Base-by-base conservation (phyloP, 2,797 vertebrate species). In the Peromyscus aztecus region DNA sequence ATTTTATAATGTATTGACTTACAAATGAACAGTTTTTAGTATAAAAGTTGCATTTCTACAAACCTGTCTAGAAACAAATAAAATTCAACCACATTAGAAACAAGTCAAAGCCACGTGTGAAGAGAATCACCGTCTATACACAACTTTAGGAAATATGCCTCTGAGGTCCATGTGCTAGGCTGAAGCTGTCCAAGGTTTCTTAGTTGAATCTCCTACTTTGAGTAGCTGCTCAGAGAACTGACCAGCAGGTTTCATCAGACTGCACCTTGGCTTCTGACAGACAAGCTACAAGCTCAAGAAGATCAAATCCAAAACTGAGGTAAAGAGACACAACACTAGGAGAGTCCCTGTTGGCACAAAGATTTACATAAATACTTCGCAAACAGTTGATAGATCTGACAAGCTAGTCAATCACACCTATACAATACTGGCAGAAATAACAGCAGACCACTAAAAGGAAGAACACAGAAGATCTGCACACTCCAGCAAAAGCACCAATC, bases 1-100 rank as follows among this genome's bases (percentile, higher is more conserved):
- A 98, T 95, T 93, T 97, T 97, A 98, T 97, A 97, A 71, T 75
- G 67, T 80, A 96, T 95, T 97, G 89, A 89, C 94, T 92, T 97
- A 98, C 94, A 98, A 98, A 97, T 88, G 95, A 0, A 31, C 93
- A 34, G 59, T 31, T 89, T 95, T 98, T 49, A 94, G 82, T 55
- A 94, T 86, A 93, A 97, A 97, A 98, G 89, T 52, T 86, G 46
- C 77, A 61, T 75, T 92, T 95, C 73, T 94, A 96, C 4, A 52
- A 97, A 69, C 82, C 87, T 94, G 21, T 1, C 24, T 91, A 91
- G 34, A 91, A 96, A 89, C n/a, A 97, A 3, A 12, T 46, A 76
- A 7, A 80, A 96, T 93, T 77, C 57, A 87, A 88, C 78, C 91
- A 78, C 65, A 97, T 85, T 29, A 61, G 78, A 96, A 98, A 93